Evolutionary conservation across 2,888 invertebrate genomes (phyloP).

Genomic region (Calephelis perditalis): DNA sequence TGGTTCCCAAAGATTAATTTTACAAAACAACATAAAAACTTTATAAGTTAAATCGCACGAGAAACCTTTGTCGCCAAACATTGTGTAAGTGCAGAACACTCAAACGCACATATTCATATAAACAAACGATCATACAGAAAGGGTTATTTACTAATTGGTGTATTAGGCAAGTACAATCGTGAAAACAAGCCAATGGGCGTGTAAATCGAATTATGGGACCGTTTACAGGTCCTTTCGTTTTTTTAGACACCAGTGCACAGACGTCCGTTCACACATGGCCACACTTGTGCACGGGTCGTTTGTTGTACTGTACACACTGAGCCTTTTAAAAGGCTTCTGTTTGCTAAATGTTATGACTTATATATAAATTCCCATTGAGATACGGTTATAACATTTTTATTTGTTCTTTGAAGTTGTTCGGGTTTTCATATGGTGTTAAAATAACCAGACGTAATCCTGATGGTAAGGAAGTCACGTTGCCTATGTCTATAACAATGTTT

Average conservation of each 20-base stretch:
- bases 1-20: not conserved
- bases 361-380: not conserved
- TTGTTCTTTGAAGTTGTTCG: too few relatives aligned
- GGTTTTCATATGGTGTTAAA: too few relatives aligned
- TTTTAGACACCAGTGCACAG: conserved; percentile 48
- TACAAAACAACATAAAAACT: conserved; percentile 46
- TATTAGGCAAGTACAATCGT: conserved; percentile 55
- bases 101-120: conserved; percentile 51
- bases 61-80: conserved; percentile 53
- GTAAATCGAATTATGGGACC: conserved; percentile 69
- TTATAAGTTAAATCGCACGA: conserved; percentile 42
- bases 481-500: too few relatives aligned
- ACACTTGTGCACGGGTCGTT: conserved; percentile 44
- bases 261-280: conserved; percentile 64
- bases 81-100: conserved; percentile 60
- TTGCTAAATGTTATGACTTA: conserved; percentile 16
- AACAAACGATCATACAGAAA: conserved; percentile 54
- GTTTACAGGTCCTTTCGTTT: conserved; percentile 57
- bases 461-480: too few relatives aligned
- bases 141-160: conserved; percentile 69
- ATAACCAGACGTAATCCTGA: too few relatives aligned
- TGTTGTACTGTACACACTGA: conserved; percentile 34
- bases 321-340: conserved; percentile 21
- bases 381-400: too few relatives aligned
- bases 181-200: conserved; percentile 69